A percentile compares a stretch with the other conserved stretches of the same genome.
phyloP scores from a whole-genome alignment of 2,797 vertebrate species.

The Gymnopithys bicolor region DNA sequence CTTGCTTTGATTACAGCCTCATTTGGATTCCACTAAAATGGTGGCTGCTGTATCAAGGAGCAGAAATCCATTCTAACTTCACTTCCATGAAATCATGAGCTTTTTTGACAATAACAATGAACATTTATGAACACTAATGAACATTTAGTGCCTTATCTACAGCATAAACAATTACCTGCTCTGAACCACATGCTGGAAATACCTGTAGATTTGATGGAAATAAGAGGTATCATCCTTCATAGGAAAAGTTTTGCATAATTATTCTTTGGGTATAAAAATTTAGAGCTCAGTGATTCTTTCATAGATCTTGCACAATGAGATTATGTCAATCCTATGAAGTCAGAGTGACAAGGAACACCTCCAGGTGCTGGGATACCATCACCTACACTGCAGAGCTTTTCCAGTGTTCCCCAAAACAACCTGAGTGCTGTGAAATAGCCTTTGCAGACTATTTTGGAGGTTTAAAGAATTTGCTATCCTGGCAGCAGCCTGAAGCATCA shows the following conservation, averaged over 20 bases:
- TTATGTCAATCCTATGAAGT: background rate
- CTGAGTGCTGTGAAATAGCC: background rate
- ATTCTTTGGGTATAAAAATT: background rate
- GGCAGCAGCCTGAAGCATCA: background rate
- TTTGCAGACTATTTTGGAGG: background rate
- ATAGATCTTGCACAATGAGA: background rate
- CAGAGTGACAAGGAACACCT: background rate
- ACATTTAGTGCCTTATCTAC: background rate
- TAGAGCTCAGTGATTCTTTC: background rate
- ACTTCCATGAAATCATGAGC: background rate
- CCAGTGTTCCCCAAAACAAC: background rate
- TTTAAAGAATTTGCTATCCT: background rate
- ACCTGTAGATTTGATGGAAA: background rate
- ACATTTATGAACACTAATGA: background rate
- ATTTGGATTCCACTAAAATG: background rate
- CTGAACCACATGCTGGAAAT: background rate
- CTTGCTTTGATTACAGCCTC: background rate
- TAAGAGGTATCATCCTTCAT: background rate
- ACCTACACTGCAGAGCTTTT: background rate
- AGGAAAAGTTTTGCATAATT: background rate
- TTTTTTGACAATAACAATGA: background rate
- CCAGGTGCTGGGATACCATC: background rate
- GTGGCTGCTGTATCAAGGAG: background rate
- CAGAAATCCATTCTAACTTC: background rate
- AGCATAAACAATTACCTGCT: background rate